Percentiles rank a stretch among this genome's conserved stretches.
Conservation (phyloP, 2,888 invertebrate genomes). For the Plusia festucae region DNA sequence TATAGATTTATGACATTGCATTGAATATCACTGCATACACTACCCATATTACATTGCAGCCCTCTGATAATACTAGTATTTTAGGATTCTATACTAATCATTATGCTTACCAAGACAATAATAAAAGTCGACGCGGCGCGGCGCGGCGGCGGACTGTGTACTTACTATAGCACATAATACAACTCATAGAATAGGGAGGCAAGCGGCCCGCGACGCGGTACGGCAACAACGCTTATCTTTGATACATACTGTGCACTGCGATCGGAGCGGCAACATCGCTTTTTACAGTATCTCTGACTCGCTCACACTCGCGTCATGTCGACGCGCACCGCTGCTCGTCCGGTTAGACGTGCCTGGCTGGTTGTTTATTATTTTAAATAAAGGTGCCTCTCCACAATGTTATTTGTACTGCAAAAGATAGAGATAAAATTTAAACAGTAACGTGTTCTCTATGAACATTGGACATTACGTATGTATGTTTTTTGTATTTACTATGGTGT, state of each 20-base stretch:
- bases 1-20: too few species aligned
- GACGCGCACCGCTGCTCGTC: constrained; percentile 68
- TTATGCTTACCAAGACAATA: constrained; percentile 18
- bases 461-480: not conserved
- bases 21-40: too few species aligned
- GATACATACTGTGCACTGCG: constrained; percentile 56
- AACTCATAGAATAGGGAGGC: constrained; percentile 56
- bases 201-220: constrained; percentile 35
- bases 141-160: not conserved
- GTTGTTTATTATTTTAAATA: constrained; percentile 55
- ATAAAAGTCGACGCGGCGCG: constrained; percentile 41
- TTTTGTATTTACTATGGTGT: not conserved
- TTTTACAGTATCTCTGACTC: constrained; percentile 69
- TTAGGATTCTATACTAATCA: not conserved
- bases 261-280: constrained; percentile 76
- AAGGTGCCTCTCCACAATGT: constrained; percentile 41
- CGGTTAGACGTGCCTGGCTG: constrained; percentile 62
- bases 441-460: not conserved
- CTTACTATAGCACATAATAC: constrained; percentile 22
- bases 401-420: constrained; percentile 31
- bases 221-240: constrained; percentile 57
- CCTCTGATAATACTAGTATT: not conserved
- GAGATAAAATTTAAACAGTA: constrained; percentile 18
- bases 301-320: constrained; percentile 69
- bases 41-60: not conserved